A percentile compares a stretch with the other conserved stretches of the same genome.
Conservation (phyloP, 2,888 invertebrate species). For the Lasioglossum lativentre region DNA sequence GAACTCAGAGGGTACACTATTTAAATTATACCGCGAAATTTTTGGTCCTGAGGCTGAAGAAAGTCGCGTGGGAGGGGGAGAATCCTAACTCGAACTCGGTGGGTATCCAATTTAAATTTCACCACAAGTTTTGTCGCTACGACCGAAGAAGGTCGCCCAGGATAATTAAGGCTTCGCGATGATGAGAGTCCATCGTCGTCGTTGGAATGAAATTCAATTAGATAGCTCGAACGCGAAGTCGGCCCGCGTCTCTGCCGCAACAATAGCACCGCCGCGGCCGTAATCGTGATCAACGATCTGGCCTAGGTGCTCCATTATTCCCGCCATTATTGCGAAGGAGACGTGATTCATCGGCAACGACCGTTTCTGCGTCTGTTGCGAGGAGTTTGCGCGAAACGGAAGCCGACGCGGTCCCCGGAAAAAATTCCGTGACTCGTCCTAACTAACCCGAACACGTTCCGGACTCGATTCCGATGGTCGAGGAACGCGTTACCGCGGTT, state of each 20-base stretch:
- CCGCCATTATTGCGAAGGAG: constrained; percentile 68
- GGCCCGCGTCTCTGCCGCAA: constrained; percentile 36
- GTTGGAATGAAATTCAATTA: constrained; percentile 9
- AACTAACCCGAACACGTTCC: neutral
- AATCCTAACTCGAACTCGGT: neutral
- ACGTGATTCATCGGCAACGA: constrained; percentile 64
- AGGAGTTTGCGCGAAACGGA: constrained; percentile 3
- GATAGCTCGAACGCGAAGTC: neutral
- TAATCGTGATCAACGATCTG: constrained; percentile 69
- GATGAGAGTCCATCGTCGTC: constrained; percentile 41
- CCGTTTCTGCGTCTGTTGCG: constrained; percentile 48
- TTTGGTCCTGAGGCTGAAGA: neutral
- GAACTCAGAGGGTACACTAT: neutral
- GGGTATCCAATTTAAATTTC: neutral
- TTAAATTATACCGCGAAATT: no score
- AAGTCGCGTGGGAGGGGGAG: neutral
- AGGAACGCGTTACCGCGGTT: neutral
- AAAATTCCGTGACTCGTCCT: neutral
- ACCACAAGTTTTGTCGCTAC: neutral
- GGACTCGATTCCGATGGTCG: neutral
- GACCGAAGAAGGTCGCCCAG: constrained; percentile 4
- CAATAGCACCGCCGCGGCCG: constrained; percentile 35
- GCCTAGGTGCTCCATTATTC: constrained; percentile 62
- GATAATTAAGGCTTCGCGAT: constrained; percentile 24
- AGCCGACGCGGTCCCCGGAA: constrained; percentile 4